A percentile compares a stretch with the other conserved stretches of the same genome.
Evolutionary conservation across 2,797 vertebrate genomes (phyloP).

Genomic region (Rhynchonycteris naso): DNA sequence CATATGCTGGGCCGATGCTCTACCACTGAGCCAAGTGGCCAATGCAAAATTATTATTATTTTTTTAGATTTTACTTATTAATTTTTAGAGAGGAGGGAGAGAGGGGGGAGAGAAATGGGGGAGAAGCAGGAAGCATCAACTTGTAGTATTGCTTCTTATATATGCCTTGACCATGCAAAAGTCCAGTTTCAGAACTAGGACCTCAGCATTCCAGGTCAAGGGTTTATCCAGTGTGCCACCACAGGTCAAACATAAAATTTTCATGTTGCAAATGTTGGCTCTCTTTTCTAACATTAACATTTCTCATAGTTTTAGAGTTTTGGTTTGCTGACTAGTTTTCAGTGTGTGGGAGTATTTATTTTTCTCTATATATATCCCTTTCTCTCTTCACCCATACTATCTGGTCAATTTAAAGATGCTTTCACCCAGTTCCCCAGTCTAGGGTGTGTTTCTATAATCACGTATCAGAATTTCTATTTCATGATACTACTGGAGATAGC

Average conservation of each 20-base stretch:
- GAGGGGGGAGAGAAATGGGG: too few relatives aligned
- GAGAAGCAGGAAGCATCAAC: too few relatives aligned
- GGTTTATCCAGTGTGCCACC: too few relatives aligned
- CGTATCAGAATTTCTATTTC: not conserved
- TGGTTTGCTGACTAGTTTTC: slow-evolving; percentile 8
- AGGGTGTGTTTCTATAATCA: not conserved
- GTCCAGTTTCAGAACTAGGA: too few relatives aligned
- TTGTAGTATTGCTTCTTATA: too few relatives aligned
- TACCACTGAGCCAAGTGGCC: too few relatives aligned
- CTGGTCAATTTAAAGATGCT: not conserved
- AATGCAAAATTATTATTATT: too few relatives aligned
- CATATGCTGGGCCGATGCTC: too few relatives aligned
- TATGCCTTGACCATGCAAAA: too few relatives aligned
- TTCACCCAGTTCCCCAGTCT: not conserved
- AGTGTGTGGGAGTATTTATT: not conserved
- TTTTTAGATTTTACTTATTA: too few relatives aligned
- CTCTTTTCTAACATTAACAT: not conserved
- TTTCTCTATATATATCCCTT: not conserved
- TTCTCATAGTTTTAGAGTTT: slow-evolving; percentile 31
- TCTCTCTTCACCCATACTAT: not conserved
- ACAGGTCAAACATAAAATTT: not conserved
- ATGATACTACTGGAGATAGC: not conserved
- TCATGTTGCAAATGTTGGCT: not conserved
- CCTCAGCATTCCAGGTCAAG: too few relatives aligned
- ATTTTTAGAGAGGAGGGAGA: too few relatives aligned